Evolutionary conservation across 1,140 invertebrate species (phyloP), one percentile per base, ranked within the genome.

Genomic region (Calliopsis andreniformis): DNA sequence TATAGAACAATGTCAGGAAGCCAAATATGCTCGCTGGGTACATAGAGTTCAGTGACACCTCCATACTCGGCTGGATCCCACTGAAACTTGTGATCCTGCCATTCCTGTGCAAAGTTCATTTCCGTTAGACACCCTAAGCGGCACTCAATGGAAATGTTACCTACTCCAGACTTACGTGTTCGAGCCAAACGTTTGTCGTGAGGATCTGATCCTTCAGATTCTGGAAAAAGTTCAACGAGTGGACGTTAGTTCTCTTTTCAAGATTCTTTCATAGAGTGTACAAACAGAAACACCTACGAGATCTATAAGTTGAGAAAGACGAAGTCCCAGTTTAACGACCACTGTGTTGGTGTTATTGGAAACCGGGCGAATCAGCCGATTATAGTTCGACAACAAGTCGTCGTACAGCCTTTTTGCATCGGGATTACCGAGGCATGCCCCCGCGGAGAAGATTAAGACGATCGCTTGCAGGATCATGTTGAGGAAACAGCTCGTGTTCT

Each of bases 21-120:
- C 97, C 97, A 98, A 87, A 98, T 98, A 89, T 98, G 96, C 92
- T 98, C 97, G 8, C 97, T 97, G 16, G 97, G 97, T 55, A 98
- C 97, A 90, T 98, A 98, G 47, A 98, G 94, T 90, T 98, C 97
- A 6, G 95, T 97, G 35, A 99, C 97, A 10, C 98, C 98, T 0
- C 98, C 98, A 90, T 99, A 99, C 88, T 99, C 98, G 51, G 94
- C 92, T 1, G 98, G 98, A 92, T 99, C 96, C 98, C 98, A 99
- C 88, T 95, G 95, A 89, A 99, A 97, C 93, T 99, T 99, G 93
- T 99, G 97, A 93, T 99, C 98, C 83, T 96, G 95, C 98, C 98
- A 99, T 94, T 97, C 97, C 96, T 97, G 88, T 23, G 91, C 83
- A 56, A 76, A 63, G 28, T 80, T 61, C 1, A 4, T 25, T 28